Percentiles rank a stretch among this genome's conserved stretches.
phyloP scores from a whole-genome alignment of 2,113 vertebrate species.

The Fukomys damarensis region DNA sequence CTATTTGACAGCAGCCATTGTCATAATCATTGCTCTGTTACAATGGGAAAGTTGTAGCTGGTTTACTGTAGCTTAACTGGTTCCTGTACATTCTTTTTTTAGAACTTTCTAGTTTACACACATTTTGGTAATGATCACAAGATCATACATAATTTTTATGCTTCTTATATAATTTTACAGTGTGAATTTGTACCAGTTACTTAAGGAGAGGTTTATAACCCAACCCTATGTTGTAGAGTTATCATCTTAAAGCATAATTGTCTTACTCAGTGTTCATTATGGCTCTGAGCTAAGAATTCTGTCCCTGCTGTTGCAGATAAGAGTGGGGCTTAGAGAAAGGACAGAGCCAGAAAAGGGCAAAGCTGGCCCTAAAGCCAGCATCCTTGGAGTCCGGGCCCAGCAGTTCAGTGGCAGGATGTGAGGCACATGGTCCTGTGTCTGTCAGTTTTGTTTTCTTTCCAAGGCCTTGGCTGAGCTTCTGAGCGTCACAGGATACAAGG shows the following conservation, averaged over 20 bases:
- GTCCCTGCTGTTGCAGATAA: neutral
- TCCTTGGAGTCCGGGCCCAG: neutral
- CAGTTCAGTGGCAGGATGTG: neutral
- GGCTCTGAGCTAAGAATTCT: neutral
- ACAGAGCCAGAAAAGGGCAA: neutral
- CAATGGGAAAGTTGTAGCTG: neutral
- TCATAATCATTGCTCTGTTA: neutral
- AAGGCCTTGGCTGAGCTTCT: neutral
- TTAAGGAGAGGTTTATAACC: neutral
- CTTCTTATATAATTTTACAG: neutral
- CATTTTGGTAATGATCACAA: neutral
- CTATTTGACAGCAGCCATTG: neutral
- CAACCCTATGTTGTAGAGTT: neutral
- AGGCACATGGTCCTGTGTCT: rapidly evolving
- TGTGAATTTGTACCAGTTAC: neutral
- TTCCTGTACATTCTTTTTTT: neutral
- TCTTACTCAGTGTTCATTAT: neutral
- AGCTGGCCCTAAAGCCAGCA: neutral
- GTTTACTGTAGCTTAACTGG: no score
- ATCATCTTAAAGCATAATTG: rapidly evolving
- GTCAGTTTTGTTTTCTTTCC: neutral
- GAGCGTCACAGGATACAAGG: rapidly evolving
- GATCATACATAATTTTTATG: neutral
- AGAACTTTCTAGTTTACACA: neutral
- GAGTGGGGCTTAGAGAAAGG: neutral